Evolutionary conservation across 2,113 vertebrate species (phyloP), one percentile per base, ranked within the genome.

Genomic region (Microcebus jonahi): DNA sequence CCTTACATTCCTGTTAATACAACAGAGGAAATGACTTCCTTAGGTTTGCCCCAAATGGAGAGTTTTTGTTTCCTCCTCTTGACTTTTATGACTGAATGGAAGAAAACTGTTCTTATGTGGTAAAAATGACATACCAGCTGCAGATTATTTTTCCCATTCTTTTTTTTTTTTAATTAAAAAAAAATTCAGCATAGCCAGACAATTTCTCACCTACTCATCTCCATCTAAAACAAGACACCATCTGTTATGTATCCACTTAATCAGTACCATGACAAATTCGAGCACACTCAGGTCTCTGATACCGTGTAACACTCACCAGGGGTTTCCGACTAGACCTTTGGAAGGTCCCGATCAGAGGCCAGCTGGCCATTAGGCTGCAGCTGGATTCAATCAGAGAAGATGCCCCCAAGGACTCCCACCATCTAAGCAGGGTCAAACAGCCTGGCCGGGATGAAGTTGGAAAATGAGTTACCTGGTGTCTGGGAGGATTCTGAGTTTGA

Each of bases 131-230:
- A 97, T 98, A 92, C 90, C 98, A 98, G 96, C 97, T 98, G 97
- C 95, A 92, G 96, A 98, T 97, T 97, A 98, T 97, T 98, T 97
- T 98, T 94, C 96, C 91, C 61, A 95, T 97, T 97, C 88, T 94
- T 91, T 97, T 96, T 90, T 53, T 57, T 96, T 97, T 92, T 96
- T 86, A 92, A 97, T 92, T 83, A 90, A 94, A 97, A 96, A 88
- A 88, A 94, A 70, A 68, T 92, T 96, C 90, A 96, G 2, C 39
- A 65, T 98, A 97, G 96, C 96, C 97, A 98, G 98, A 98, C 97
- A 97, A 97, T 98, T 97, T 98, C 97, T 98, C 97, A 98, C 97
- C 97, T 98, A 98, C 97, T 98, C 97, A 96, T 97, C 94, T 96
- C 92, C 84, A 96, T 94, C 90, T 97, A 97, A 98, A 98, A 95